Base-by-base conservation (phyloP, 1,140 invertebrate species). In the Neodiprion lecontei region DNA sequence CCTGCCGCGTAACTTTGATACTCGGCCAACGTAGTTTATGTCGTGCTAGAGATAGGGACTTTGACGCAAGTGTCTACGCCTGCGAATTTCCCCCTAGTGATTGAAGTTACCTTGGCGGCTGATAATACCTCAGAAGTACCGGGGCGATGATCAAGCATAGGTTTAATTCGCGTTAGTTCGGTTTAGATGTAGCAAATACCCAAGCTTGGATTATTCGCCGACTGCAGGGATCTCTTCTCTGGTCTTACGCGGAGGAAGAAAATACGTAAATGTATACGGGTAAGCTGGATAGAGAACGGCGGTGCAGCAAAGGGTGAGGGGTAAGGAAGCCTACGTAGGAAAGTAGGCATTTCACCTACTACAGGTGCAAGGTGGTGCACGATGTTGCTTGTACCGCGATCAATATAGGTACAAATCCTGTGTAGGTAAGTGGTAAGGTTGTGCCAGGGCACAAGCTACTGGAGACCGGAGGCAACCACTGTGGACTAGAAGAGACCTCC, bases 391-490 rank as follows among this genome's bases (percentile, higher is more conserved):
- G 80, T 81, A 80, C 76, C 79, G 78, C 83, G 84, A 86, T 84
- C 85, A 86, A 86, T 86, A 86, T 83, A 81, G 81, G 78, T 79
- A 79, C 82, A 81, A 79, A 80, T 85, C 79, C 79, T 79, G 77
- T 67, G 78, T 69, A 75, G 72, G 78, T 74, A 72, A 76, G 77
- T 72, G 73, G 75, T 49, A 61, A 17, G 53, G 53, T 12, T 61
- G 53, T 12, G n/a, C 53, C 9, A 9, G 53, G 28, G 53, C n/a
- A 40, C 28, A 40, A 40, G 28, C 28, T 40, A 40, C 28, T 40
- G 5, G 28, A 40, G 28, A 40, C 28, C 28, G 28, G 28, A 40
- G 28, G 28, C 28, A 40, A 5, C 28, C 28, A 40, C 28, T 3
- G 28, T 40, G 28, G 28, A 40, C 28, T 40, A 40, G 28, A 40